Evolutionary conservation across 2,113 vertebrate species (phyloP).

Genomic region (Hippocampus zosterae): DNA sequence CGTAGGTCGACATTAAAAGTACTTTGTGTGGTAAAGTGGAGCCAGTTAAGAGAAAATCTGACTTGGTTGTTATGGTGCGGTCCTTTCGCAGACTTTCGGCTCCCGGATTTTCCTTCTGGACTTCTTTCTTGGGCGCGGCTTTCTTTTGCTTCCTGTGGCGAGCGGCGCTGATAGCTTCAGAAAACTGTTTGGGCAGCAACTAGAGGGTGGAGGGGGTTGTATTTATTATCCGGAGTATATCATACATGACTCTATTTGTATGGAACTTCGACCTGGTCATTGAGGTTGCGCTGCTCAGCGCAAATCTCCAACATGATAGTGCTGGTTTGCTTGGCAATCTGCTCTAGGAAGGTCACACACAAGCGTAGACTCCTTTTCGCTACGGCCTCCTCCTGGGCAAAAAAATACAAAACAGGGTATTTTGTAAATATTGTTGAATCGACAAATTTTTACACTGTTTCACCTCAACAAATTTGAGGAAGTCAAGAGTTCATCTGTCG

Average conservation of each 20-base stretch:
- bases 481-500: too few species aligned
- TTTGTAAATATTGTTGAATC: too few species aligned
- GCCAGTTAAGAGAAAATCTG: conserved; percentile 36
- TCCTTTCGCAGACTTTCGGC: conserved; percentile 86
- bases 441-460: too few species aligned
- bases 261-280: conserved; percentile 76
- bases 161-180: conserved; percentile 82
- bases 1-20: not conserved
- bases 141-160: conserved; percentile 81
- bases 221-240: not conserved
- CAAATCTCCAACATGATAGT: conserved; percentile 81
- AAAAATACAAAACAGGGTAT: conserved; percentile 1
- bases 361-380: conserved; percentile 74
- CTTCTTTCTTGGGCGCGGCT: conserved; percentile 74
- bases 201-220: conserved; percentile 29
- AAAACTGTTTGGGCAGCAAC: conserved; percentile 87
- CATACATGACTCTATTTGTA: not conserved
- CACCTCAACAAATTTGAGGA: too few species aligned
- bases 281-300: conserved; percentile 85
- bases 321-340: conserved; percentile 79
- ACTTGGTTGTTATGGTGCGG: conserved; percentile 83
- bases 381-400: conserved; percentile 70
- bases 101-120: conserved; percentile 83
- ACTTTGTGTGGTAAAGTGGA: not conserved
- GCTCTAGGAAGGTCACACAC: conserved; percentile 85